Evolutionary conservation across 2,888 invertebrate species (phyloP), one percentile per base, ranked within the genome.

Genomic region (Stramonita haemastoma): DNA sequence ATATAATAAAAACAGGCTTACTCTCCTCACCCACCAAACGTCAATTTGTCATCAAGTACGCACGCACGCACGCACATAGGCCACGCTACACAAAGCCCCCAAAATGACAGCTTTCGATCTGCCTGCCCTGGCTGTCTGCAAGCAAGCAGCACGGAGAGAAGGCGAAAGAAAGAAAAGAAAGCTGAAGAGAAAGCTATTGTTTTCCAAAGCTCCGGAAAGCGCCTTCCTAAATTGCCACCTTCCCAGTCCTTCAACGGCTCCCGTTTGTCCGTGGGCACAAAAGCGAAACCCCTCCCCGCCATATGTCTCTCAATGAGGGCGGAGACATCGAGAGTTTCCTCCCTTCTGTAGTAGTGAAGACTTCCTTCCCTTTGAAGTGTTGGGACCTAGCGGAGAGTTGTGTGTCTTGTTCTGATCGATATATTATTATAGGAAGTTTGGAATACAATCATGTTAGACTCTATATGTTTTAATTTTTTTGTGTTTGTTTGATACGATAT

Each of bases 111-210:
- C 46, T 46, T 46, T 46, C 4, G n/a, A n/a, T n/a, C n/a, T n/a
- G 46, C 8, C 46, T 46, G 46, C 46, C 8, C 46, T 46, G 46
- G 46, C 46, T 46, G 46, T n/a, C n/a, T n/a, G n/a, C n/a, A n/a
- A n/a, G n/a, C n/a, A n/a, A n/a, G n/a, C 46, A 46, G 46, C 46
- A 8, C 13, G 2, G 73, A n/a, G 1, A 4, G 73, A 2, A n/a
- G n/a, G 1, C 26, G 32, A 19, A 32, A 32, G 32, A 79, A 32
- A 79, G 57, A n/a, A n/a, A n/a, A n/a, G n/a, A n/a, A n/a, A n/a
- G 29, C n/a, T 29, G 57, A 84, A 29, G 84, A 84, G 84, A 84
- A 84, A 84, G 84, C 84, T 84, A 84, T 84, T 84, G 84, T 84
- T 84, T 84, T 84, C 46, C 46, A 56, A 46, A 46, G 13, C 34